Conservation (phyloP, 2,113 vertebrate genomes). For the Sebastes fasciatus region DNA sequence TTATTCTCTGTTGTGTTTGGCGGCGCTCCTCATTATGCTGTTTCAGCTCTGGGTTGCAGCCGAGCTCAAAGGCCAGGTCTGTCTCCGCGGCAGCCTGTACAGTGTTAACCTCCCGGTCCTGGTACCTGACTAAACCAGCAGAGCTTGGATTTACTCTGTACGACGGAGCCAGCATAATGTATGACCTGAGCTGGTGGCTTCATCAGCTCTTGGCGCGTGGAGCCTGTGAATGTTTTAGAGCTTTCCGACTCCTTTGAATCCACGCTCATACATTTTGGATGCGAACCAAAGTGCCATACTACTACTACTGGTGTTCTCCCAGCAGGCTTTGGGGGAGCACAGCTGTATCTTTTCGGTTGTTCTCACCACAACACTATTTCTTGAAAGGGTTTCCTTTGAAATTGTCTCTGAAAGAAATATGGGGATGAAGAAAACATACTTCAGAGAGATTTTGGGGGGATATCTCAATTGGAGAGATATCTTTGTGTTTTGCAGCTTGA, state of each 20-base stretch:
- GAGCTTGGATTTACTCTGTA: slow-evolving; percentile 18
- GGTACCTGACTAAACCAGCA: slow-evolving; percentile 30
- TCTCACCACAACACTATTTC: not conserved
- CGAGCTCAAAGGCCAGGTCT: slow-evolving; percentile 15
- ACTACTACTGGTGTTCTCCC: slow-evolving; percentile 24
- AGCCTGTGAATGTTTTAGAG: slow-evolving; percentile 57
- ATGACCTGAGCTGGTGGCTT: slow-evolving; percentile 34
- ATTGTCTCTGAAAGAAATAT: slow-evolving; percentile 5
- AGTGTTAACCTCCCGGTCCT: slow-evolving; percentile 19
- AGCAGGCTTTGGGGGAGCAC: slow-evolving; percentile 20
- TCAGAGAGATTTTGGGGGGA: not conserved
- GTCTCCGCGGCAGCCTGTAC: slow-evolving; percentile 47
- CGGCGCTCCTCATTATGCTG: not conserved
- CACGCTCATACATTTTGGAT: slow-evolving; percentile 55
- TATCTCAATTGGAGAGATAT: not conserved
- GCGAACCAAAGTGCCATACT: slow-evolving; percentile 38
- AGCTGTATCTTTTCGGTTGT: slow-evolving; percentile 16
- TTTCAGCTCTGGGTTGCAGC: slow-evolving; percentile 12
- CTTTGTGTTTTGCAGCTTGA: not conserved
- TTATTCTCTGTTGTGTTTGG: slow-evolving; percentile 1
- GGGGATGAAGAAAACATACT: not conserved
- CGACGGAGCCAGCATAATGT: slow-evolving; percentile 14
- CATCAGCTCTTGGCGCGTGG: slow-evolving; percentile 23
- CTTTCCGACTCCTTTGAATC: slow-evolving; percentile 55
- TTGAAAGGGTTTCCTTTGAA: slow-evolving; percentile 19